Evolutionary conservation across 1,140 invertebrate genomes (phyloP), one percentile per base, ranked within the genome.

Genomic region (Drosophila lacteicornis): DNA sequence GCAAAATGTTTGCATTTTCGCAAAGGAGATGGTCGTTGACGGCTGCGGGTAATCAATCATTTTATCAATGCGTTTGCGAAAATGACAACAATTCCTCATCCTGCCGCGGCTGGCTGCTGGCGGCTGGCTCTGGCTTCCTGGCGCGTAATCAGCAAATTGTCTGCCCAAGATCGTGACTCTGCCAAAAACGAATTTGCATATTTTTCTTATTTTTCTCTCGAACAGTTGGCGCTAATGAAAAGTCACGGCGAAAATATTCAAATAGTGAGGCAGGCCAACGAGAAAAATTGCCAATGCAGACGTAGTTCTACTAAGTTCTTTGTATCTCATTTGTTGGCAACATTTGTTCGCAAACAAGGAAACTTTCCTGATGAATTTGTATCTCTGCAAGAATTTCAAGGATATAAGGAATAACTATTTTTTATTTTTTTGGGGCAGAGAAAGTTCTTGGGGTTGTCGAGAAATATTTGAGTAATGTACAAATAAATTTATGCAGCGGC

Each of bases 21-120:
- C 58, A 30, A 45, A 22, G 30, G 51, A 17, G 17, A 22, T 46
- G 53, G 40, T 42, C 47, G 58, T 30, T 53, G 63, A 68, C 84
- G 81, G 85, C 85, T 90, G 85, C 62, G 70, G 67, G 85, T 76
- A 90, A 90, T 90, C 85, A 90, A 90, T 90, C 85, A 90, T 90
- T 90, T 90, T 91, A 90, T 90, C 85, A 90, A 88, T 88, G 84
- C 84, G 84, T 71, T 83, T 80, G 84, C 79, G 66, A 88, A 87
- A 88, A 84, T 90, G 78, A 88, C 85, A 90, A 69, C 85, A 75
- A 87, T 80, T 84, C 80, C 77, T 77, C 80, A 73, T 78, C 68
- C 68, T 84, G 56, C 30, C 56, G 40, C 47, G 59, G 46, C 47
- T 67, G 51, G 6, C 19, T 19, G 19, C 19, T 19, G 19, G 1